Evolutionary conservation across 1,140 invertebrate genomes (phyloP).

Genomic region (Macrotrachela quadricornifera): DNA sequence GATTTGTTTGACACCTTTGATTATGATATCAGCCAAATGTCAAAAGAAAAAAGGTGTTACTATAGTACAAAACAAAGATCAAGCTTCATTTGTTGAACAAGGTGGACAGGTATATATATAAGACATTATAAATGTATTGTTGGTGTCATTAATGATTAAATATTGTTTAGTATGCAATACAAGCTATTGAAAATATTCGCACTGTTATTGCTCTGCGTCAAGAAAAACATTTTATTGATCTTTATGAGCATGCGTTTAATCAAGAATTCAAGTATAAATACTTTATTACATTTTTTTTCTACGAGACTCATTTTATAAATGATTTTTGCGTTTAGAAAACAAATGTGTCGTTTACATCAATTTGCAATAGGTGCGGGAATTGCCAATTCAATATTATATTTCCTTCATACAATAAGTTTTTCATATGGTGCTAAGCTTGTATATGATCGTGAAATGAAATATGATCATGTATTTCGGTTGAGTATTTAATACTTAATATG

Average conservation of each 20-base stretch:
- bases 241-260: neutral
- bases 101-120: neutral
- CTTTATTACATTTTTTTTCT: too few relatives aligned
- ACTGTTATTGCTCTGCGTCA: neutral
- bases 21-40: slow-evolving; percentile 48
- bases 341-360: too few relatives aligned
- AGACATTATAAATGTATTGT: neutral
- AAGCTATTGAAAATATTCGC: neutral
- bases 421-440: neutral
- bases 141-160: too few relatives aligned
- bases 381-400: neutral
- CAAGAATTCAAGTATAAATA: neutral
- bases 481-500: neutral
- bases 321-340: too few relatives aligned
- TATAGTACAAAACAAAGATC: neutral
- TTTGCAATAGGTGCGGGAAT: too few relatives aligned
- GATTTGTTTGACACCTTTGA: slow-evolving; percentile 51
- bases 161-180: too few relatives aligned
- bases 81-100: neutral
- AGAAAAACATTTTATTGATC: neutral
- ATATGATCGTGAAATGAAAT: neutral
- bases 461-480: neutral
- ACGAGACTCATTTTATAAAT: neutral
- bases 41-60: neutral
- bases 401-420: neutral